Evolutionary conservation across 2,888 invertebrate species (phyloP).

Genomic region (Chelonus formosanus): DNA sequence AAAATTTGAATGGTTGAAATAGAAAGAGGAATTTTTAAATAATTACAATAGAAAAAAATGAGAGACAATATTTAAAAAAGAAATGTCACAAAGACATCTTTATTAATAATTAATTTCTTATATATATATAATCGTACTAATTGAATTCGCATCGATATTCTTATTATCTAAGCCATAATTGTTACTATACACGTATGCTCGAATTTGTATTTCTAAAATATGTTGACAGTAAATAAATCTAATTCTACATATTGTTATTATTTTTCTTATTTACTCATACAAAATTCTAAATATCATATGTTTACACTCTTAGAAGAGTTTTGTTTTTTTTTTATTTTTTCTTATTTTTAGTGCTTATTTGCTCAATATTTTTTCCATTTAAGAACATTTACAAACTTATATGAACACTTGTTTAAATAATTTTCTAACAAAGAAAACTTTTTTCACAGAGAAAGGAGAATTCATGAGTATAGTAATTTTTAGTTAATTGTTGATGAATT

Average conservation of each 20-base stretch:
- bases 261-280: constrained; percentile 46
- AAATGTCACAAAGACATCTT: constrained; percentile 59
- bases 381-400: no score
- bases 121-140: constrained; percentile 60
- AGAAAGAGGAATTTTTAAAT: neutral
- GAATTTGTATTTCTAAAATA: constrained; percentile 47
- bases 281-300: constrained; percentile 51
- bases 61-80: constrained; percentile 51
- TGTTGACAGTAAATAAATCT: constrained; percentile 48
- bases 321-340: constrained; percentile 34
- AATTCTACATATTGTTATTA: constrained; percentile 42
- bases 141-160: constrained; percentile 45
- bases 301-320: constrained; percentile 43
- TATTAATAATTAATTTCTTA: constrained; percentile 49
- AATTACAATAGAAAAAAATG: constrained; percentile 7
- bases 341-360: constrained; percentile 29
- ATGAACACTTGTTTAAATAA: no score
- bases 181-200: constrained; percentile 60
- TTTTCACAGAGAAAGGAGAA: no score
- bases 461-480: no score
- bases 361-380: neutral
- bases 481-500: no score
- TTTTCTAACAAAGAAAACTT: no score
- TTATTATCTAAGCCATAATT: constrained; percentile 41
- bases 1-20: neutral